These are phyloP conservation scores for Tupaia tana DNA, from an alignment of 2,113 vertebrate species.

Conservation along the genomic window DNA sequence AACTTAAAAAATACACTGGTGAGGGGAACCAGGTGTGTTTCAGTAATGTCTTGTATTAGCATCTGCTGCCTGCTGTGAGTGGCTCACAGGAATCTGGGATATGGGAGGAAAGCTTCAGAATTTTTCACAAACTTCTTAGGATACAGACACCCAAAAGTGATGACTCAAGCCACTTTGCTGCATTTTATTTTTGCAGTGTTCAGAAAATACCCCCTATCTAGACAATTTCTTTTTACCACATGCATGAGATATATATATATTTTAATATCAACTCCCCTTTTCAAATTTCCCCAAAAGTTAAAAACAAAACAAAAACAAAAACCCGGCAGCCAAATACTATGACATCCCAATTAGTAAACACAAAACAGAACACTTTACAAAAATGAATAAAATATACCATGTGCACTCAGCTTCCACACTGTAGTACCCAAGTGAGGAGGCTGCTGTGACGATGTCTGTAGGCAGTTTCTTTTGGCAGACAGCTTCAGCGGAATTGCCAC, in stretches of 20 bases:
- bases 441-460: slow-evolving; percentile 89
- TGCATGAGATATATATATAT: slow-evolving; percentile 50
- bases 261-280: slow-evolving; percentile 77
- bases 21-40: slow-evolving; percentile 83
- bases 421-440: slow-evolving; percentile 88
- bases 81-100: slow-evolving; percentile 76
- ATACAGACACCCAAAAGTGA: slow-evolving; percentile 65
- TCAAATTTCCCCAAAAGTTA: slow-evolving; percentile 69
- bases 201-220: slow-evolving; percentile 76
- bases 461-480: slow-evolving; percentile 91
- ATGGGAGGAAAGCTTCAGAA: slow-evolving; percentile 78
- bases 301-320: slow-evolving; percentile 68
- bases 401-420: slow-evolving; percentile 88
- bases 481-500: slow-evolving; percentile 90
- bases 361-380: slow-evolving; percentile 88
- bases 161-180: slow-evolving; percentile 78
- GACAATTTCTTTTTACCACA: slow-evolving; percentile 83
- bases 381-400: slow-evolving; percentile 88
- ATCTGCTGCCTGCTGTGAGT: slow-evolving; percentile 79
- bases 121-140: slow-evolving; percentile 78
- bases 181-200: slow-evolving; percentile 78
- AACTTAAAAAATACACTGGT: slow-evolving; percentile 79
- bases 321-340: slow-evolving; percentile 90
- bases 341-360: slow-evolving; percentile 91
- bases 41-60: slow-evolving; percentile 79